Base-by-base conservation (phyloP, 2,113 vertebrate genomes). In the Mormyrus iriodes region DNA sequence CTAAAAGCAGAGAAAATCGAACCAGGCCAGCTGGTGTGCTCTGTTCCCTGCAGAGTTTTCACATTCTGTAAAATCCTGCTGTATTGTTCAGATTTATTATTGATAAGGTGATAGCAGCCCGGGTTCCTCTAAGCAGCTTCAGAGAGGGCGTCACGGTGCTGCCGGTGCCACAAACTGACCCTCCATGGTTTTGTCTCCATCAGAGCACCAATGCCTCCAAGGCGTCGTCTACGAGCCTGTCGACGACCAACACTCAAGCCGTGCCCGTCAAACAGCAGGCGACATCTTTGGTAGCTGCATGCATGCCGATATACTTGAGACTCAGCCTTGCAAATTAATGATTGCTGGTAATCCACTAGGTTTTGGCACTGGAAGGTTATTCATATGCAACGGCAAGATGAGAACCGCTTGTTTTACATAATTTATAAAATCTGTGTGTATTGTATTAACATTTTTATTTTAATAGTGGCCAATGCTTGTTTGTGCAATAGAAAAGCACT, bases 181-280 rank as follows among this genome's bases (percentile, higher is more conserved):
- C 21, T 15, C 27, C 17, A 17, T 46, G 4, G 46, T 76, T 55
- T 48, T 89, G 85, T 90, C 17, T 65, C 48, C 58, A 7, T 53
- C 87, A 92, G 92, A 91, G 58, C 73, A 55, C 13, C 3, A 17
- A 89, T 17, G 19, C 90, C 27, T 49, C 86, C 55, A 90, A 88
- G 88, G 24, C 48, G 24, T 79, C 91, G 76, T 53, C 53, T 85
- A 44, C 89, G 9, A 52, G 55, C 17, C 24, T 90, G 90, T 88
- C 89, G n/a, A 48, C 39, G 2, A 85, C 88, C 48, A 89, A 79
- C 85, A 49, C 58, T 0, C 24, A 58, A 17, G 13, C 49, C 17
- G 15, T 88, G 48, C 65, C 82, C 12, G 10, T 86, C 79, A 91
- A 82, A 51, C 82, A 27, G 85, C 48, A 90, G 86, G 42, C 5